Conservation (phyloP, 2,113 vertebrate genomes). For the Copsychus sechellarum region DNA sequence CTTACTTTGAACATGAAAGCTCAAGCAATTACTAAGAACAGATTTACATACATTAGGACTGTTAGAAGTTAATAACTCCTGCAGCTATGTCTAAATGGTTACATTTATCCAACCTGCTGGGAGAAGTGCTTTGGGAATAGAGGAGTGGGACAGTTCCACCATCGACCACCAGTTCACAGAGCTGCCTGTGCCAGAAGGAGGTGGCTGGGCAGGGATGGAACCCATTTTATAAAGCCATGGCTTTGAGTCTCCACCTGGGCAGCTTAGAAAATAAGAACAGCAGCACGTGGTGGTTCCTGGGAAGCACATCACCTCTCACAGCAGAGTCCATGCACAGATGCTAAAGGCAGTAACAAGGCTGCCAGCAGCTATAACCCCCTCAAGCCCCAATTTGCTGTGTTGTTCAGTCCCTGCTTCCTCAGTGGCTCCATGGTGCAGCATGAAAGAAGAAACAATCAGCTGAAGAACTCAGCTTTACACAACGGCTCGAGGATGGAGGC, state of each 20-base stretch:
- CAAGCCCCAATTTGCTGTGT: background rate
- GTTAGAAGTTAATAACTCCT: background rate
- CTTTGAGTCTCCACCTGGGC: background rate
- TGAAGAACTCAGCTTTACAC: background rate
- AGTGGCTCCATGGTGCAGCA: background rate
- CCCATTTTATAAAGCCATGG: background rate
- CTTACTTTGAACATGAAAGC: background rate
- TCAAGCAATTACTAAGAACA: background rate
- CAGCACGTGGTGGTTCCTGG: background rate
- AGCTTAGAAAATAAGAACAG: background rate
- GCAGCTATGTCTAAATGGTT: background rate
- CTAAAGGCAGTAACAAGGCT: background rate
- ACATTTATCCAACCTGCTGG: background rate
- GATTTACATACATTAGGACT: background rate
- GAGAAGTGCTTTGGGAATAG: background rate
- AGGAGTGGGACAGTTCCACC: background rate
- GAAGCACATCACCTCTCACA: background rate
- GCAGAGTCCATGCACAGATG: background rate
- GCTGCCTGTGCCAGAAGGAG: background rate
- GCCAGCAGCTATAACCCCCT: background rate
- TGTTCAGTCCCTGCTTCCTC: background rate
- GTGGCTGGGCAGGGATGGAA: background rate
- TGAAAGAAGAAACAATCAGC: background rate
- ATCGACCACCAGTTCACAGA: background rate
- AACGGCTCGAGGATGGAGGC: fast-evolving